Percentiles rank a stretch among this genome's conserved stretches.
These are phyloP conservation scores for Gnathonemus longibarbis DNA, from an alignment of 2,113 vertebrate genomes.

Conservation along the genomic window DNA sequence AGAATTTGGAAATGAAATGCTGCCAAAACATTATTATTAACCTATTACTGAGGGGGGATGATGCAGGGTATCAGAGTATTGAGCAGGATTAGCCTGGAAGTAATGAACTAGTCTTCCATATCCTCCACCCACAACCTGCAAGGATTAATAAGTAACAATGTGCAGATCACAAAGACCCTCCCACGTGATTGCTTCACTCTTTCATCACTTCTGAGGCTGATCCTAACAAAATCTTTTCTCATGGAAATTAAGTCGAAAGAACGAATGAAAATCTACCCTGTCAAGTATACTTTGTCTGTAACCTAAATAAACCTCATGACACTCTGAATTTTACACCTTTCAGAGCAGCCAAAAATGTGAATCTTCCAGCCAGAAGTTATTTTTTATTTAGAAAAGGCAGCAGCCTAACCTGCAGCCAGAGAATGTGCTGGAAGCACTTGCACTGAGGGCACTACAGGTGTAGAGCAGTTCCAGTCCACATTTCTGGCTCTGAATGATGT, in stretches of 20 bases:
- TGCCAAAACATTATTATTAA: constrained; percentile 1
- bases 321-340: neutral
- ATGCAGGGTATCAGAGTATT: constrained; percentile 6
- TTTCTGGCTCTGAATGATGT: neutral
- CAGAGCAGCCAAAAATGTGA: neutral
- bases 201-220: constrained; percentile 13
- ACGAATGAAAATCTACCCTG: neutral
- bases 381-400: neutral
- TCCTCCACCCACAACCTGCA: constrained; percentile 10
- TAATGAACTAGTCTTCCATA: constrained; percentile 8
- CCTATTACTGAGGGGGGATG: neutral
- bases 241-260: neutral
- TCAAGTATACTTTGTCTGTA: neutral
- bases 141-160: constrained; percentile 17
- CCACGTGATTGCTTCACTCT: neutral
- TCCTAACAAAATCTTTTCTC: constrained; percentile 7
- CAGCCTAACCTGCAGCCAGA: neutral
- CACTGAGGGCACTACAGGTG: neutral
- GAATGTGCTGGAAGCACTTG: neutral
- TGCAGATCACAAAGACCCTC: neutral
- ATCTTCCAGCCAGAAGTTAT: neutral
- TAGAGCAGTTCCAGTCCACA: neutral
- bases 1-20: neutral
- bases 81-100: constrained; percentile 14
- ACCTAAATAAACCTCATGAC: neutral